Conservation (phyloP, 1,140 invertebrate species). For the Eupristina koningsbergeri region DNA sequence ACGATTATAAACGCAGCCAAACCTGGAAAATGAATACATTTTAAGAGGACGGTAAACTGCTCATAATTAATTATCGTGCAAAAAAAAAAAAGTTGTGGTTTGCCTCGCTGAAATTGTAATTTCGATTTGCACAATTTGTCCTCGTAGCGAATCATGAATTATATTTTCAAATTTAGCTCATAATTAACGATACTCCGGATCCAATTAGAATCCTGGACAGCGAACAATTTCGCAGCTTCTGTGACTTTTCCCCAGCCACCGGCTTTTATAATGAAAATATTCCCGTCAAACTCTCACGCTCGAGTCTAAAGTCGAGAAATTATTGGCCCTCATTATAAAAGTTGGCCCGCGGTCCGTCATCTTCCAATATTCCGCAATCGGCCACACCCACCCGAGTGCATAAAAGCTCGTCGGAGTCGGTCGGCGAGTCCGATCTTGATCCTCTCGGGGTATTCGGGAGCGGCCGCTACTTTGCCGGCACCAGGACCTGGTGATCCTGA, state of each 20-base stretch:
- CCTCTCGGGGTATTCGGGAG: too few species aligned
- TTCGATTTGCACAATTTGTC: neutral
- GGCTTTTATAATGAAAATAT: neutral
- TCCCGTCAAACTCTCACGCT: neutral
- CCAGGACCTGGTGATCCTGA: conserved; percentile 18
- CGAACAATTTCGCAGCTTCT: neutral
- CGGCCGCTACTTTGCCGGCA: neutral
- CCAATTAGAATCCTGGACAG: neutral
- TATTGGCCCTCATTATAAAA: too few species aligned
- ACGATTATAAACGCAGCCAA: neutral
- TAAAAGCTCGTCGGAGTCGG: neutral
- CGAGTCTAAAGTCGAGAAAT: neutral
- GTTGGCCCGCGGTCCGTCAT: too few species aligned
- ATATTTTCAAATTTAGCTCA: neutral
- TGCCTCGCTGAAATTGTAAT: neutral
- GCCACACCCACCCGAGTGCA: neutral
- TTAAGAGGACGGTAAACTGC: neutral
- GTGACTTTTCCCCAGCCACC: neutral
- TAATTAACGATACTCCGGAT: neutral
- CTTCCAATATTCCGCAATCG: too few species aligned
- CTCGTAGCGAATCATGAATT: neutral
- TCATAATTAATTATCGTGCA: neutral
- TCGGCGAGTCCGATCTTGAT: neutral
- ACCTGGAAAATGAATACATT: neutral
- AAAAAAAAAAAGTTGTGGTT: neutral